Percentiles rank a stretch among this genome's conserved stretches.
These are phyloP conservation scores for Polydesmus complanatus DNA, from an alignment of 2,888 invertebrate species.

Conservation along the genomic window DNA sequence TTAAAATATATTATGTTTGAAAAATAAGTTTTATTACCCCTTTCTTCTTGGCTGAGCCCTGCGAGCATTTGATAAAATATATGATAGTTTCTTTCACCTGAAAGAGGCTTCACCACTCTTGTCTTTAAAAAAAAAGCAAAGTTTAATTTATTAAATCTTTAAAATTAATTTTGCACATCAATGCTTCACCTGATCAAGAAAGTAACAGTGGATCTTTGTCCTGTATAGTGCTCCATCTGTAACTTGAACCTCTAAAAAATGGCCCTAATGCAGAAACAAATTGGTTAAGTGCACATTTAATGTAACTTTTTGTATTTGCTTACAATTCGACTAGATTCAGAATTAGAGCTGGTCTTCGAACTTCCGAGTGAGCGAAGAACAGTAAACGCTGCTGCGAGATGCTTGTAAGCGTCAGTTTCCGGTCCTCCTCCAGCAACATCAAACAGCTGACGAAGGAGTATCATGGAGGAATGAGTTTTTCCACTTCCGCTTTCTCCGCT, in stretches of 20 bases:
- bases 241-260: slow-evolving; percentile 91
- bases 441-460: slow-evolving; percentile 75
- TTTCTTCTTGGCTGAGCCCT: slow-evolving; percentile 71
- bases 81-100: slow-evolving; percentile 86
- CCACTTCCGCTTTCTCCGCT: slow-evolving; percentile 76
- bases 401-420: slow-evolving; percentile 91
- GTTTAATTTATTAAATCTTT: neutral
- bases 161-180: neutral
- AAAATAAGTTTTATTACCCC: slow-evolving; percentile 36
- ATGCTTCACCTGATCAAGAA: slow-evolving; percentile 49
- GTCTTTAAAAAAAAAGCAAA: slow-evolving; percentile 43
- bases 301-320: no score
- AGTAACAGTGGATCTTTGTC: slow-evolving; percentile 92
- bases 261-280: slow-evolving; percentile 48
- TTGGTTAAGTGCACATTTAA: no score
- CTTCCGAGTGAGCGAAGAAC: slow-evolving; percentile 80
- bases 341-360: slow-evolving; percentile 77
- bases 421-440: slow-evolving; percentile 88
- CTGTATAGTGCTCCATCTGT: slow-evolving; percentile 86
- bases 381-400: slow-evolving; percentile 86
- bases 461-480: slow-evolving; percentile 85
- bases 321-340: slow-evolving; percentile 86
- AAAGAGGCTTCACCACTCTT: slow-evolving; percentile 68
- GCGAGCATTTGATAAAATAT: slow-evolving; percentile 93
- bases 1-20: neutral